phyloP scores from a whole-genome alignment of 1,140 invertebrate genomes.

The Drosophila ambigua region DNA sequence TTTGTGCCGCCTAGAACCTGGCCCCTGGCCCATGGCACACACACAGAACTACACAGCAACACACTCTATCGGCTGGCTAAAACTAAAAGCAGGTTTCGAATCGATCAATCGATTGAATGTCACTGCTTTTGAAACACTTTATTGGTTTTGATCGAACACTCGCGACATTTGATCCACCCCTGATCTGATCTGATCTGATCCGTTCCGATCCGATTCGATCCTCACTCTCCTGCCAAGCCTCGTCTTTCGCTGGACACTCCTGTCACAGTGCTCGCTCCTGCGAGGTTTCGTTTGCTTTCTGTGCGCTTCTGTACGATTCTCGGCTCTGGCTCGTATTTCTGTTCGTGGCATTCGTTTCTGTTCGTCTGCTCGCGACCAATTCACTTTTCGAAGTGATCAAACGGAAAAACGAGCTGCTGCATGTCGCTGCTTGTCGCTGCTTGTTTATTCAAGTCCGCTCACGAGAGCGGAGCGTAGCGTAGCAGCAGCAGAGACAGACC shows the following conservation, averaged over 20 bases:
- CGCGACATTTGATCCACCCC: slow-evolving; percentile 28
- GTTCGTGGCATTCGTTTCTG: slow-evolving; percentile 13
- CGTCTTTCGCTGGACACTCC: slow-evolving; percentile 37
- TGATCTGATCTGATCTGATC: too few species aligned
- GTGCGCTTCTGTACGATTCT: not conserved
- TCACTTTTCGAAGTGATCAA: slow-evolving; percentile 79
- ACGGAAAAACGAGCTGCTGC: slow-evolving; percentile 59
- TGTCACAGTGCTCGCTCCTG: slow-evolving; percentile 1
- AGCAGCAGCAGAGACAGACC: slow-evolving; percentile 9
- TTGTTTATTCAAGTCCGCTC: slow-evolving; percentile 9
- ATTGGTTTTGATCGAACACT: slow-evolving; percentile 33
- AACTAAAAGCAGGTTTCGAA: slow-evolving; percentile 60
- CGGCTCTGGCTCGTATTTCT: slow-evolving; percentile 1
- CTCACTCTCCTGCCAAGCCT: slow-evolving; percentile 7
- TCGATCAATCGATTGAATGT: slow-evolving; percentile 50
- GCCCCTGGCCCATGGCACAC: slow-evolving; percentile 30
- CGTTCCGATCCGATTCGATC: too few species aligned
- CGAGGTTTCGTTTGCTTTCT: slow-evolving; percentile 15
- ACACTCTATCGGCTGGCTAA: slow-evolving; percentile 12
- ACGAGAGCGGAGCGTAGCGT: slow-evolving; percentile 11
- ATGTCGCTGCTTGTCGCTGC: slow-evolving; percentile 30
- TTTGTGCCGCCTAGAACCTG: slow-evolving; percentile 36
- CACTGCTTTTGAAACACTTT: slow-evolving; percentile 36
- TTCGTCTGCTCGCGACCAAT: slow-evolving; percentile 64
- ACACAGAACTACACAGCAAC: slow-evolving; percentile 18